Evolutionary conservation across 2,888 invertebrate genomes (phyloP), one percentile per base, ranked within the genome.

Genomic region (Ennomos quercinarius): DNA sequence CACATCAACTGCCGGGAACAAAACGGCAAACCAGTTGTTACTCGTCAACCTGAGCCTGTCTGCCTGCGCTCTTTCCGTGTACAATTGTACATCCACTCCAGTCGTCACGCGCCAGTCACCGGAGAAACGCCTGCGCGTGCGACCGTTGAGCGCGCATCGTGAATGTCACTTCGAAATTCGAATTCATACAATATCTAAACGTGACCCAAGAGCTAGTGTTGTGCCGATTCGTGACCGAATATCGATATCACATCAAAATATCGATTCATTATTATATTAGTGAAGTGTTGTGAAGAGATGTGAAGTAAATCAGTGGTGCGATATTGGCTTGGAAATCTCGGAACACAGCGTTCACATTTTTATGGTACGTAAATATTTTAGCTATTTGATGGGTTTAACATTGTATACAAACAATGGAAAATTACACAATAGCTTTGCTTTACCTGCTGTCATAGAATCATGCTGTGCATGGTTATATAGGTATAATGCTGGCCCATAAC

Each of bases 11-110:
- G 72, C 72, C 78, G 74, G 74, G 77, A 80, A 82, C 78, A 76
- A 27, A 74, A 69, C 74, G 76, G 71, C 71, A 84, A 89, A 89
- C 89, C 85, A 86, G 88, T 87, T 83, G 72, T 77, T 77, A 12
- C 75, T 73, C 68, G 71, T 75, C 78, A 80, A 81, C 80, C 78
- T 80, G 78, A 75, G 76, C 72, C 68, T 72, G 69, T 70, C 70
- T 67, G 69, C 65, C 45, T 41, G 37, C 69, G 70, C 67, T 68
- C 67, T 68, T 73, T 71, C 72, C 71, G 53, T 42, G 44, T 47
- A 46, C 54, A 51, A n/a, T n/a, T n/a, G n/a, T n/a, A n/a, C n/a
- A n/a, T n/a, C n/a, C n/a, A n/a, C n/a, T 47, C 50, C 43, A 57
- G 62, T 59, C 72, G 70, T 67, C 68, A 66, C 64, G 64, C 69